Conservation (phyloP, 2,888 invertebrate genomes). For the Drosophila fungiperda region DNA sequence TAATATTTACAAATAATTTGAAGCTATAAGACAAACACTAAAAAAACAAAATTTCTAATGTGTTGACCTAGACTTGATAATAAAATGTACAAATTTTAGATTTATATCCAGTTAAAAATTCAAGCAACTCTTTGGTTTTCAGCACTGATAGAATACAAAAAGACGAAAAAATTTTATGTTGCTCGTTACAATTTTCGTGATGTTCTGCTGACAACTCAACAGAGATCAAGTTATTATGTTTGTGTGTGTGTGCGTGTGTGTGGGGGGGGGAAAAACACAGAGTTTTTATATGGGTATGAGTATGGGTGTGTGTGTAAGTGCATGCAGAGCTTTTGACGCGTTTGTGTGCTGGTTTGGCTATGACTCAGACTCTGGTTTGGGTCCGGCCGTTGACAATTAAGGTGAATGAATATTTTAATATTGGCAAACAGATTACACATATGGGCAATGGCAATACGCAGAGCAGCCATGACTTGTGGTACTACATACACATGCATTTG, state of each 20-base stretch:
- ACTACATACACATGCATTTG: background rate
- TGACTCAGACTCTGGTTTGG: conserved; percentile 8
- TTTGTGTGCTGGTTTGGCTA: conserved; percentile 38
- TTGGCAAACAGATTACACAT: conserved; percentile 81
- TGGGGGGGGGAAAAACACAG: background rate
- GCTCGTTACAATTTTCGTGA: conserved; percentile 79
- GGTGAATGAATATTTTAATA: conserved; percentile 80
- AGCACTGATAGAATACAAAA: conserved; percentile 21
- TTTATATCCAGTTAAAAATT: background rate
- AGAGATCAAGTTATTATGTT: conserved; percentile 78
- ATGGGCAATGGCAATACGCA: conserved; percentile 61
- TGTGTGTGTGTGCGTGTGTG: conserved; percentile 27
- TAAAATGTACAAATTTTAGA: background rate
- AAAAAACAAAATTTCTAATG: background rate
- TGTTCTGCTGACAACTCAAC: conserved; percentile 81
- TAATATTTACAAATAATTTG: background rate
- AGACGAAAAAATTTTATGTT: conserved; percentile 42
- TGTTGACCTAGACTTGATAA: background rate
- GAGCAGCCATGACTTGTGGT: conserved; percentile 44
- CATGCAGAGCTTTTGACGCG: conserved; percentile 64
- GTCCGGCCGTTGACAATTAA: conserved; percentile 75
- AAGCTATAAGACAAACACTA: background rate
- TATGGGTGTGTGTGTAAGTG: conserved; percentile 28
- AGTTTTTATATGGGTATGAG: background rate
- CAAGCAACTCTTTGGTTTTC: background rate